Evolutionary conservation across 2,113 vertebrate species (phyloP), one percentile per base, ranked within the genome.

Genomic region (Trogon melanurus): DNA sequence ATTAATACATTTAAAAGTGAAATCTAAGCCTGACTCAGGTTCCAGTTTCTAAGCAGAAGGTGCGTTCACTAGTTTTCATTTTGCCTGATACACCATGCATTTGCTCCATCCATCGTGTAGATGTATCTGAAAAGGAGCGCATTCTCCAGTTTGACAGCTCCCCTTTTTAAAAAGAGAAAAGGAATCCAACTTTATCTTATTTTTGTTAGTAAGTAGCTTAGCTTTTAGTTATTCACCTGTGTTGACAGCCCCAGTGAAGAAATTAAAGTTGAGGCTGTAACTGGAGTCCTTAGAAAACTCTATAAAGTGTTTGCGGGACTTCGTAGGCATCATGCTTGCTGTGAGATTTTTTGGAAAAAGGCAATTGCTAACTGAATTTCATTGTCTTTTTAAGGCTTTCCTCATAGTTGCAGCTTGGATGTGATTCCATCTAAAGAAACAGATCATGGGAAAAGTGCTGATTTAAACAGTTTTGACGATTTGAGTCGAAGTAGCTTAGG

Each of bases 401-500:
- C 98, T 96, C 98, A 97, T 73, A 98, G 97, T 38, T 74, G 97
- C 85, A 98, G 92, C 70, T 95, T 97, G 53, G 98, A 99, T 95
- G 91, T 97, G 71, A 96, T 96, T 92, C 97, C 98, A 64, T 97
- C 97, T 83, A 98, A 98, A 93, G 99, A 99, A 95, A 97, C 97
- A 21, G 98, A 99, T 79, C 97, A 97, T 36, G 98, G 98, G 29
- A 98, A 97, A 95, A 97, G 64, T 65, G n/a, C 96, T 5, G 98
- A 94, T 51, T 53, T 94, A 72, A 98, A 97, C 70, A 98, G 95
- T 95, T 93, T 98, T 82, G 98, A 97, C 91, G 96, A 96, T 48
- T 95, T 98, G 26, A 95, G 98, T 66, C 98, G 98, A 66, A 99
- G 96, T 97, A 99, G 99, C 95, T 97, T 99, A 96, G 97, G 98